These are phyloP conservation scores for Euzophera pinguis DNA, from an alignment of 2,888 invertebrate species.

Conservation along the genomic window DNA sequence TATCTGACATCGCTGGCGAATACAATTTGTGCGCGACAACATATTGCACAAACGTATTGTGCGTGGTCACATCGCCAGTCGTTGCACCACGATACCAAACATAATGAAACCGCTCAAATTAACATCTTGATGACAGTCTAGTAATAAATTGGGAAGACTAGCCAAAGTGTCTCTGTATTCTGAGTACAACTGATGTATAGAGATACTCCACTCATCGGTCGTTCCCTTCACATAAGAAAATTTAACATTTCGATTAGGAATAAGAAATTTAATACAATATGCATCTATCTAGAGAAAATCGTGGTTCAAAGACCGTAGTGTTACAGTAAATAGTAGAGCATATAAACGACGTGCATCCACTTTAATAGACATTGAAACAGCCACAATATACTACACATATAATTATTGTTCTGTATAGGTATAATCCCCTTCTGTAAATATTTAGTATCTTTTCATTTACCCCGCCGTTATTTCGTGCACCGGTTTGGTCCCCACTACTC, in stretches of 20 bases:
- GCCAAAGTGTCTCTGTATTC: neutral
- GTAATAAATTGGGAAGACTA: conserved; percentile 21
- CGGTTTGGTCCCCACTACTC: conserved; percentile 71
- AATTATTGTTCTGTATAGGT: conserved; percentile 28
- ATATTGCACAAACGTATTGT: conserved; percentile 29
- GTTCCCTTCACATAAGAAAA: conserved; percentile 19
- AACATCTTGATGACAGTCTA: conserved; percentile 16
- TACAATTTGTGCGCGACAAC: conserved; percentile 55
- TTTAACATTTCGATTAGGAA: conserved; percentile 22
- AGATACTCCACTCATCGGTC: conserved; percentile 1
- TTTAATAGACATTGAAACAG: conserved; percentile 56
- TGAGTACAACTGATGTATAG: neutral
- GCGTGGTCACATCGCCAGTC: conserved; percentile 21
- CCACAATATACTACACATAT: conserved; percentile 30
- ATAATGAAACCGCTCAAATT: conserved; percentile 9
- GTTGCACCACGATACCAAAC: conserved; percentile 27
- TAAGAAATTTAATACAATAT: conserved; percentile 18
- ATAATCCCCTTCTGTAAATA: conserved; percentile 39
- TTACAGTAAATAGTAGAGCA: conserved; percentile 28
- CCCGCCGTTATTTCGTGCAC: conserved; percentile 61
- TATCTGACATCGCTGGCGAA: conserved; percentile 51
- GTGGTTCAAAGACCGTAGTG: conserved; percentile 35
- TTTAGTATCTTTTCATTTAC: conserved; percentile 34
- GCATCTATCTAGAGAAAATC: conserved; percentile 22
- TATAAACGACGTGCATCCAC: conserved; percentile 38